These are phyloP conservation scores for Ladona fulva DNA, from an alignment of 1,140 invertebrate species.

Conservation along the genomic window DNA sequence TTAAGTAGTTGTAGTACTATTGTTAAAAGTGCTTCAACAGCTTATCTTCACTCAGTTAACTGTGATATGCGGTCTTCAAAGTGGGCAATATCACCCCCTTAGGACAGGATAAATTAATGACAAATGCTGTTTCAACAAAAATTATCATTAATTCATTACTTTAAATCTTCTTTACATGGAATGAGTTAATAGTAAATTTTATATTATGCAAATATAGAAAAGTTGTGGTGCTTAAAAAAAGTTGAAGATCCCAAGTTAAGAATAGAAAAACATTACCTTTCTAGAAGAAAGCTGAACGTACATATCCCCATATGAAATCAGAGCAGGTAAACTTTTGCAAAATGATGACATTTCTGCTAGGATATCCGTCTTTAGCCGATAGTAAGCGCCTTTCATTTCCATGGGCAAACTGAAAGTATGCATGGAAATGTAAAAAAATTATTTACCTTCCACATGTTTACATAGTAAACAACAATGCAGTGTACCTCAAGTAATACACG, in stretches of 20 bases:
- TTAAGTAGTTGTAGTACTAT: not conserved
- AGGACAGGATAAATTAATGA: too few relatives aligned
- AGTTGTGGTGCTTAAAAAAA: too few relatives aligned
- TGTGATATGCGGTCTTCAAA: not conserved
- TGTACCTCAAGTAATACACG: not conserved
- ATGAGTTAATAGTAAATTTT: too few relatives aligned
- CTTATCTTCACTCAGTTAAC: not conserved
- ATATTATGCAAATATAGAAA: too few relatives aligned
- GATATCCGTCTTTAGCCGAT: not conserved
- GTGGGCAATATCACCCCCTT: too few relatives aligned
- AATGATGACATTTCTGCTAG: not conserved
- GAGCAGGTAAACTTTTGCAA: not conserved
- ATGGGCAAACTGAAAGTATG: not conserved
- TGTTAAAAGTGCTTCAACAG: not conserved
- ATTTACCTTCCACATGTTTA: not conserved
- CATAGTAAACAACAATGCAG: not conserved
- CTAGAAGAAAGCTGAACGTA: not conserved
- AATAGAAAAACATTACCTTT: not conserved
- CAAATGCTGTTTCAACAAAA: too few relatives aligned
- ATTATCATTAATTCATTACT: too few relatives aligned
- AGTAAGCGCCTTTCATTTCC: not conserved
- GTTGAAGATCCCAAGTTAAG: not conserved
- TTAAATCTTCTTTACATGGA: too few relatives aligned
- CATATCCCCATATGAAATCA: not conserved
- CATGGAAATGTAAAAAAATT: not conserved